These are phyloP conservation scores for Trichogramma dendrolimi DNA, from an alignment of 2,888 invertebrate genomes.

Conservation along the genomic window DNA sequence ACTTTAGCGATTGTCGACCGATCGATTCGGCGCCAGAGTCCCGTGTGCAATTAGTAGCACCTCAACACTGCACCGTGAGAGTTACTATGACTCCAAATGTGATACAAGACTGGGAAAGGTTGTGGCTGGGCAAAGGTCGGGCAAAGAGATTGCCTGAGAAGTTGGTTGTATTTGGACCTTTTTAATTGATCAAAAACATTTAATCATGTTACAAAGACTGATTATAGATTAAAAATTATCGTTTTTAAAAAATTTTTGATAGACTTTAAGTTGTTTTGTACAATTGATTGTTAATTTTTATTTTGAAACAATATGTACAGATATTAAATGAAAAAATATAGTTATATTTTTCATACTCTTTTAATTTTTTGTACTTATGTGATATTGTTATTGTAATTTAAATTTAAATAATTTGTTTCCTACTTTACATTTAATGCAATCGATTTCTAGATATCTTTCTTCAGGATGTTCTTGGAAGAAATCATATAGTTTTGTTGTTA, in stretches of 20 bases:
- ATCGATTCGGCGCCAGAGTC: constrained; percentile 36
- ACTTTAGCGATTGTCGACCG: constrained; percentile 40
- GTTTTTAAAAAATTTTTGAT: constrained; percentile 1
- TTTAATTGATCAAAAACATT: constrained; percentile 15
- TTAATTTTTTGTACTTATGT: constrained; percentile 9
- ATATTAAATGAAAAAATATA: too few species aligned
- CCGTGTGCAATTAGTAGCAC: constrained; percentile 35
- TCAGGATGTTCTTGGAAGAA: constrained; percentile 47
- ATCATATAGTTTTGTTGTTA: constrained; percentile 54
- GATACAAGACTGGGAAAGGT: constrained; percentile 37
- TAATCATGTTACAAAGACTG: not conserved
- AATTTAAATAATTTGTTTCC: constrained; percentile 71
- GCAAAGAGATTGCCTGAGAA: constrained; percentile 37
- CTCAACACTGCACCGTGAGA: constrained; percentile 40
- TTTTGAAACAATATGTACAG: not conserved
- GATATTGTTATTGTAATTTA: constrained; percentile 47
- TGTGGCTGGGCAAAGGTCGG: constrained; percentile 41
- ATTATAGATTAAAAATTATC: constrained; percentile 1
- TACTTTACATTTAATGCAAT: constrained; percentile 65
- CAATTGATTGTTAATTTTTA: constrained; percentile 4
- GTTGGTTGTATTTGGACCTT: constrained; percentile 42
- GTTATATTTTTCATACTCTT: not conserved
- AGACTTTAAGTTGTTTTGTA: not conserved
- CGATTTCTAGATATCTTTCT: constrained; percentile 55
- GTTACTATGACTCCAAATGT: constrained; percentile 39